These are phyloP conservation scores for Agapostemon virescens DNA, from an alignment of 2,888 invertebrate species.

Conservation along the genomic window DNA sequence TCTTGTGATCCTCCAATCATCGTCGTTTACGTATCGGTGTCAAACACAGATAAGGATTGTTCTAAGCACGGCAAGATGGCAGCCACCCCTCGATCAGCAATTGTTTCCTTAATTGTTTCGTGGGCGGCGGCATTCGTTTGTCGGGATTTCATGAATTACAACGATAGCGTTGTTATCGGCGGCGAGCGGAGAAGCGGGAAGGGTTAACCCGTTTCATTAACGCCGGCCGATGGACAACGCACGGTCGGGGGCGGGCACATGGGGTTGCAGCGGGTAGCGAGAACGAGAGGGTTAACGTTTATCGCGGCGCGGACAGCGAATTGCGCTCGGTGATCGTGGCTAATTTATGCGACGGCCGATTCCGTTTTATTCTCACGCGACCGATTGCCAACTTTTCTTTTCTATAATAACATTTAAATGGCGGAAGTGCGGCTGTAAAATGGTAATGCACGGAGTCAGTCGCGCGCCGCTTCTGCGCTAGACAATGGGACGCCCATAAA, in stretches of 20 bases:
- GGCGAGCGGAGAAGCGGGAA: neutral
- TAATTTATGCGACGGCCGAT: constrained; percentile 32
- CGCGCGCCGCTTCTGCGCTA: neutral
- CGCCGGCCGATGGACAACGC: constrained; percentile 11
- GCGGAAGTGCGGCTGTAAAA: constrained; percentile 33
- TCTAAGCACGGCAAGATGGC: neutral
- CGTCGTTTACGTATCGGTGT: no score
- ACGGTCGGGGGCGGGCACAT: no score
- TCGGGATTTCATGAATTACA: constrained; percentile 34
- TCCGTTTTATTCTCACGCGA: constrained; percentile 21
- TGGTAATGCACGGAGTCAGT: constrained; percentile 22
- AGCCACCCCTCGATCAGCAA: constrained; percentile 17
- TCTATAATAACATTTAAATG: constrained; percentile 22
- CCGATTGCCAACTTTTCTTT: constrained; percentile 18
- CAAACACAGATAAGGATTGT: no score
- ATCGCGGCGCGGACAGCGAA: constrained; percentile 10
- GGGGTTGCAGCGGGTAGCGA: neutral
- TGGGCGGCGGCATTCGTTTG: constrained; percentile 29
- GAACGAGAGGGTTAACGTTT: neutral
- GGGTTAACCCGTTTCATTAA: constrained; percentile 36
- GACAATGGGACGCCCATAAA: constrained; percentile 34
- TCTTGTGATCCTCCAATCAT: no score
- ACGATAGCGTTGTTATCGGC: constrained; percentile 33
- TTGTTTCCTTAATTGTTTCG: constrained; percentile 45
- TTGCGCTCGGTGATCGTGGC: neutral